Evolutionary conservation across 2,797 vertebrate species (phyloP).

Genomic region (Falco concolor): DNA sequence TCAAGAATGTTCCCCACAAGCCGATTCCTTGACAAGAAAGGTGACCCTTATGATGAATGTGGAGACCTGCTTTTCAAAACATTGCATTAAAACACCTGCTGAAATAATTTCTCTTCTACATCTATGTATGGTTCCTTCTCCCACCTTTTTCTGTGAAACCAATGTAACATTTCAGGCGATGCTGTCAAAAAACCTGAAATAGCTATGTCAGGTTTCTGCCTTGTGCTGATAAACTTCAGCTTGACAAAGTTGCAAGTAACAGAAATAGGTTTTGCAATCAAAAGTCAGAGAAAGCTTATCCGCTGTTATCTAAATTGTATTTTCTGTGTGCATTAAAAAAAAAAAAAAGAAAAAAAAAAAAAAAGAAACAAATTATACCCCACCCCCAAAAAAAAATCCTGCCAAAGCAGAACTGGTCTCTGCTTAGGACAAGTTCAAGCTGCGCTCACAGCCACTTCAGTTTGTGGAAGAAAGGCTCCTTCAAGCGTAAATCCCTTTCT

Average conservation of each 20-base stretch:
- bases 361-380: neutral
- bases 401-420: neutral
- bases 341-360: too few species aligned
- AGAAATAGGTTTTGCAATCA: neutral
- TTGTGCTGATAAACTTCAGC: neutral
- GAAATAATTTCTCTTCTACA: neutral
- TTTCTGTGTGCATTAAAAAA: neutral
- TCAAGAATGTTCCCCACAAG: neutral
- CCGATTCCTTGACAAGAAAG: neutral
- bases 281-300: neutral
- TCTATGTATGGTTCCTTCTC: neutral
- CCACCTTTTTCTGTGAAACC: neutral
- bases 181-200: neutral
- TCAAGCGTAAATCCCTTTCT: neutral
- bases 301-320: neutral
- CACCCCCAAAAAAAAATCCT: neutral
- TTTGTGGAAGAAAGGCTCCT: neutral
- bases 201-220: neutral
- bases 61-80: neutral
- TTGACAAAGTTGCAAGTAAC: neutral
- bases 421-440: neutral
- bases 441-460: neutral
- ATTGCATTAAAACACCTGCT: neutral
- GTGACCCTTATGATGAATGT: neutral
- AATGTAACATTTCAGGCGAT: neutral